phyloP scores from a whole-genome alignment of 2,113 vertebrate species.

The Cebidichthys violaceus region DNA sequence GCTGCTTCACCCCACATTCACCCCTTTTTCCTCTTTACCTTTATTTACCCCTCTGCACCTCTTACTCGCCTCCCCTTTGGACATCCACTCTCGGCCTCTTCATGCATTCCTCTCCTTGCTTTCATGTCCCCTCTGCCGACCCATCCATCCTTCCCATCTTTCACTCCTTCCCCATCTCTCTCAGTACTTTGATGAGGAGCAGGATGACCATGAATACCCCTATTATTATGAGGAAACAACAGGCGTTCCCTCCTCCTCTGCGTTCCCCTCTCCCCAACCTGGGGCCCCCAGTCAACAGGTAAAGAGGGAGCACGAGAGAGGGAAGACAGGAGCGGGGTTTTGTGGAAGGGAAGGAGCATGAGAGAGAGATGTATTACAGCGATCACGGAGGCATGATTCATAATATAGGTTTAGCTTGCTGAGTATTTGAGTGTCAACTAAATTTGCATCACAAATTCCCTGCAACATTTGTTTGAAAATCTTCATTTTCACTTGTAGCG shows the following conservation, averaged over 20 bases:
- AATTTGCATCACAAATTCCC: background rate
- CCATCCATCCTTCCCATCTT: conserved; percentile 29
- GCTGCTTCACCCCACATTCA: conserved; percentile 13
- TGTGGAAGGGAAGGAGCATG: conserved; percentile 56
- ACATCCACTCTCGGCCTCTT: conserved; percentile 21
- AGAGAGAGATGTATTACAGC: conserved; percentile 29
- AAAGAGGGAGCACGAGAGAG: conserved; percentile 69
- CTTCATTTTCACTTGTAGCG: background rate
- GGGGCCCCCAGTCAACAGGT: conserved; percentile 70
- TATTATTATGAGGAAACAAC: conserved; percentile 84
- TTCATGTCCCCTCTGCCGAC: conserved; percentile 18
- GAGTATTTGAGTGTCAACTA: background rate
- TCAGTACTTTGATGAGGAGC: conserved; percentile 85
- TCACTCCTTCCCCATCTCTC: conserved; percentile 60
- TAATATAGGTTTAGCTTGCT: background rate
- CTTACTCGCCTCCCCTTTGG: background rate
- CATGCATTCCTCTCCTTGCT: conserved; percentile 49
- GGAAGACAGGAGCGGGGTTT: conserved; percentile 59
- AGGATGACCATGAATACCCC: conserved; percentile 83
- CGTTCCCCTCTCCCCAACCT: conserved; percentile 59
- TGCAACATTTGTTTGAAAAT: background rate
- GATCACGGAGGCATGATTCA: background rate
- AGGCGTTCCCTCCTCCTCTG: conserved; percentile 66
- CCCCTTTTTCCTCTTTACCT: background rate
- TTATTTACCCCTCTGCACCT: conserved; percentile 14